Conservation (phyloP, 2,797 vertebrate species). For the Carapus acus region DNA sequence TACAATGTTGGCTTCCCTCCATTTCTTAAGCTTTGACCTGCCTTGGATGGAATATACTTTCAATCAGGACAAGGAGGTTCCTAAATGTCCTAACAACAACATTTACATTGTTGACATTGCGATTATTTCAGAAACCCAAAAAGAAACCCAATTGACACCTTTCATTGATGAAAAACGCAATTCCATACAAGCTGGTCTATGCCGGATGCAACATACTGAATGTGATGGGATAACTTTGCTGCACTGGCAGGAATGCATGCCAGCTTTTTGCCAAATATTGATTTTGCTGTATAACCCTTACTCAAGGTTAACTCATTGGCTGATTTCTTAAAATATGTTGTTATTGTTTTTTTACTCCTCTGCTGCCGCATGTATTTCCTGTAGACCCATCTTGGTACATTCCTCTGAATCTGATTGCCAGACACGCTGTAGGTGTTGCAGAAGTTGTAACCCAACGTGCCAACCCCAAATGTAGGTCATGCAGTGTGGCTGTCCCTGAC, state of each 20-base stretch:
- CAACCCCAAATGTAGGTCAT: slow-evolving; percentile 12
- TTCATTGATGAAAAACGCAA: slow-evolving; percentile 16
- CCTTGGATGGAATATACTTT: slow-evolving; percentile 65
- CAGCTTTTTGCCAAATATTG: slow-evolving; percentile 62
- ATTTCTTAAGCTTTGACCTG: slow-evolving; percentile 55
- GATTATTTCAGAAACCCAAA: neutral
- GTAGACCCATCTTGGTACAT: slow-evolving; percentile 60
- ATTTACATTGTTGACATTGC: too few species aligned
- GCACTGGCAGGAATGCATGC: slow-evolving; percentile 64
- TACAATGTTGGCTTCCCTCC: slow-evolving; percentile 32
- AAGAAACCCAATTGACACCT: slow-evolving; percentile 6
- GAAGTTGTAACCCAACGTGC: slow-evolving; percentile 10
- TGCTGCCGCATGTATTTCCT: slow-evolving; percentile 66
- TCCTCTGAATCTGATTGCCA: slow-evolving; percentile 71
- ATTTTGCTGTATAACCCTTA: slow-evolving; percentile 46
- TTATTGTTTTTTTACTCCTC: too few species aligned
- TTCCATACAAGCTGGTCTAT: slow-evolving; percentile 71
- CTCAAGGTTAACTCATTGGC: slow-evolving; percentile 57
- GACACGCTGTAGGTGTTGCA: slow-evolving; percentile 48
- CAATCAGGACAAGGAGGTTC: slow-evolving; percentile 11
- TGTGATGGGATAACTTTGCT: slow-evolving; percentile 52
- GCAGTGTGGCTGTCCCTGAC: slow-evolving; percentile 20
- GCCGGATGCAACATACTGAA: slow-evolving; percentile 53
- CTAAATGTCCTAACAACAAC: neutral
- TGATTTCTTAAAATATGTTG: too few species aligned